Conservation (phyloP, 53 echinoderm and acorn worm species). For the Paracentrotus lividus region DNA sequence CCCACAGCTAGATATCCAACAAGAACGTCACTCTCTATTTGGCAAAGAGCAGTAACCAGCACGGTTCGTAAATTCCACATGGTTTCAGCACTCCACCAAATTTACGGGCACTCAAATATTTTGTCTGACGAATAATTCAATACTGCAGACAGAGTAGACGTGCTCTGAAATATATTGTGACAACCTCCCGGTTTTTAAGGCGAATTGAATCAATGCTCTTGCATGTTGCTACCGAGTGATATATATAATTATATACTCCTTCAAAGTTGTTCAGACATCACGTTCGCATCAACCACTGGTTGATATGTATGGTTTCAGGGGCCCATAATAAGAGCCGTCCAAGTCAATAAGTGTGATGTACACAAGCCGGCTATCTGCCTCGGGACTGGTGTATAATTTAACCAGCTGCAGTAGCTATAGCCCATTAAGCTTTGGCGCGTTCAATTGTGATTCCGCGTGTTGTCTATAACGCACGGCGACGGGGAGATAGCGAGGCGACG, state of each 20-base stretch:
- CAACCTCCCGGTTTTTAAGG: not conserved
- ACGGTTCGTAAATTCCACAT: not conserved
- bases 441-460: not conserved
- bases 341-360: not conserved
- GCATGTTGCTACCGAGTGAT: not conserved
- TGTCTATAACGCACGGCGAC: not conserved
- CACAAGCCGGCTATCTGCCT: not conserved
- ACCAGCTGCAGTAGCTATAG: not conserved
- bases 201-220: not conserved
- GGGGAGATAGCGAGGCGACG: not conserved
- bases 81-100: not conserved
- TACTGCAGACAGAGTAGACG: not conserved
- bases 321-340: not conserved
- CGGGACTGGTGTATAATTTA: not conserved
- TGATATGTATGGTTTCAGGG: not conserved
- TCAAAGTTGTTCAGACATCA: conserved; percentile 16
- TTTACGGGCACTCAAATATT: not conserved
- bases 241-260: not conserved
- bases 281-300: conserved; percentile 1
- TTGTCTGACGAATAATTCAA: too few relatives aligned
- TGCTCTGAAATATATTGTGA: not conserved
- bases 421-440: not conserved
- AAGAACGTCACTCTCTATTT: not conserved
- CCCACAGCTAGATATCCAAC: not conserved
- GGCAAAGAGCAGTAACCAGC: not conserved